Base-by-base conservation (phyloP, 2,113 vertebrate genomes). In the Oxyura jamaicensis region DNA sequence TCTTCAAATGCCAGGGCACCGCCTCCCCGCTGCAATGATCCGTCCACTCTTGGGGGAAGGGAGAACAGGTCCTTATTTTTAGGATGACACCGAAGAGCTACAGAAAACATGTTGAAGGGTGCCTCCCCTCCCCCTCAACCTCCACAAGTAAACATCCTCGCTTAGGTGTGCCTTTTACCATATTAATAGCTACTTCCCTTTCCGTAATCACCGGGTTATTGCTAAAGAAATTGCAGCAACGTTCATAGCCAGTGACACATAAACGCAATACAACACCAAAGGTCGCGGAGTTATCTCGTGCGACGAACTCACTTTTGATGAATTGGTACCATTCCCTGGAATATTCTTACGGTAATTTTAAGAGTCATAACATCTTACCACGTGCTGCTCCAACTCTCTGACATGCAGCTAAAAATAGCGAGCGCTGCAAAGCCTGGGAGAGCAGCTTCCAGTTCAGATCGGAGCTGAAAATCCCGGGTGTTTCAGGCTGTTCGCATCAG, bases 131-230 rank as follows among this genome's bases (percentile, higher is more conserved):
- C 90, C 68, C 56, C 55, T 68, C 55, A 59, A 84, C 39, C 65
- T 93, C 67, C 48, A 77, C 1, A 36, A 88, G 88, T 92, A 94
- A 97, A 96, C 95, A 94, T 92, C 93, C 92, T 94, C 11, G 0
- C 92, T 91, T 94, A 95, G 95, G 96, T 95, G 95, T 91, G 94
- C 92, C 92, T 96, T 89, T 94, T 96, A 84, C 88, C 69, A 62
- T 94, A 96, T 96, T 94, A 95, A 96, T 95, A 94, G 96, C 73
- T 88, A 90, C 95, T 96, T 96, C 86, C 95, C 83, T 86, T 96
- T 93, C 94, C 14, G 69, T 95, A 95, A 93, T 95, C 93, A 93
- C 88, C 25, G 69, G 73, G 65, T 96, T 96, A 94, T 92, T 72
- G 66, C 93, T 96, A 42, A 83, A 96, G 90, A 94, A 94, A 94